Percentiles rank a stretch among this genome's conserved stretches.
Conservation (phyloP, 64 coral and sea anemone species). For the Cladopsammia gracilis region DNA sequence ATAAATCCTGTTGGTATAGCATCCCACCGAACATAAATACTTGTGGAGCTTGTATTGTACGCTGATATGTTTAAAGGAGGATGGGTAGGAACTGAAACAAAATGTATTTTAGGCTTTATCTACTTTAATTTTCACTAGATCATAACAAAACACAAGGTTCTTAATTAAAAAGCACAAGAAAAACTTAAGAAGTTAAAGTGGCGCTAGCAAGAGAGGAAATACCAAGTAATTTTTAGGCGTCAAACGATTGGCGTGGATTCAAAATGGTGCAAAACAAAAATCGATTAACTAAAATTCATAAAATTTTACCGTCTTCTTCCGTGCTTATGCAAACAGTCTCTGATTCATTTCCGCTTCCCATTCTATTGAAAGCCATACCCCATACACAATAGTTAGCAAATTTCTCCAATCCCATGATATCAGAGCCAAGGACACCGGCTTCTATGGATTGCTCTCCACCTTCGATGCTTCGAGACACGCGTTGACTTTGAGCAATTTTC, state of each 20-base stretch:
- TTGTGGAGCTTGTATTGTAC: conserved; percentile 24
- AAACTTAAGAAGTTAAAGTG: too few relatives aligned
- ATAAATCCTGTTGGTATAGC: background rate
- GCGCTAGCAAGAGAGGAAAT: too few relatives aligned
- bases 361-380: conserved; percentile 29
- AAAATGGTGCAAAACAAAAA: too few relatives aligned
- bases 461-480: background rate
- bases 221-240: too few relatives aligned
- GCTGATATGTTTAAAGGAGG: conserved; percentile 9
- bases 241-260: too few relatives aligned
- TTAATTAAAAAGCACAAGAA: too few relatives aligned
- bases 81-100: background rate
- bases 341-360: background rate
- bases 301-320: conserved; percentile 29
- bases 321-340: background rate
- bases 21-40: background rate
- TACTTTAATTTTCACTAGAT: too few relatives aligned
- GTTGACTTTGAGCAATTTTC: background rate
- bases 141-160: too few relatives aligned
- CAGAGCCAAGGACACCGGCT: background rate
- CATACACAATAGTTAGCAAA: conserved; percentile 18
- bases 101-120: background rate
- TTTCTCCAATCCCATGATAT: background rate
- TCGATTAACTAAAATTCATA: too few relatives aligned
- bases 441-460: too few relatives aligned